phyloP scores from a whole-genome alignment of 37 sponge, comb jelly and placozoan species.

The Axinella damicornis region DNA sequence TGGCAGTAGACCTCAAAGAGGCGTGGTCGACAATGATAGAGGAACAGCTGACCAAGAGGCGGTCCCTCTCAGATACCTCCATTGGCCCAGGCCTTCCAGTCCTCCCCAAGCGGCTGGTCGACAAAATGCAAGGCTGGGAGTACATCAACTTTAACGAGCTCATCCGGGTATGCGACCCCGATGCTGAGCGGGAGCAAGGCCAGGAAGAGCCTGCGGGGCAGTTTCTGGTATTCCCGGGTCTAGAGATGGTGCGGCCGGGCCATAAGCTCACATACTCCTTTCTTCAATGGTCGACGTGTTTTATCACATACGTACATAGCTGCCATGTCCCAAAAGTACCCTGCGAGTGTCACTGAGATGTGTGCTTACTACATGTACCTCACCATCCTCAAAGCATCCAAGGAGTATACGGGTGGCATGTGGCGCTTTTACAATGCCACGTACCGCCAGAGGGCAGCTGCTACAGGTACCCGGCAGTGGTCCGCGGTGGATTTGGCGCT shows the following conservation, averaged over 20 bases:
- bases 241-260: conserved; percentile 1
- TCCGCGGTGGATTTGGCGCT: background rate
- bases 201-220: background rate
- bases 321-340: background rate
- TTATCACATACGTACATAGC: conserved; percentile 20
- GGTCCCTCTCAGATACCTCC: background rate
- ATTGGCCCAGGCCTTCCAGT: conserved; percentile 1
- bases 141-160: conserved; percentile 31
- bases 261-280: conserved; percentile 18
- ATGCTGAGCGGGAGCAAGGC: background rate
- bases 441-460: conserved; percentile 1
- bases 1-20: conserved; percentile 9
- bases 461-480: conserved; percentile 7
- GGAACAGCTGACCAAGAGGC: background rate
- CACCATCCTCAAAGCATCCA: conserved; percentile 7
- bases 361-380: conserved; percentile 9
- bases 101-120: conserved; percentile 2
- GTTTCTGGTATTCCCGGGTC: conserved; percentile 11
- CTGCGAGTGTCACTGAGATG: background rate
- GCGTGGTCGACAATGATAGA: background rate
- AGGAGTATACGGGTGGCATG: conserved; percentile 7
- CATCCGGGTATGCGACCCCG: conserved; percentile 4
- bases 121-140: conserved; percentile 18
- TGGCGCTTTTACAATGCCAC: conserved; percentile 10
- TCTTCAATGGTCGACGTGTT: conserved; percentile 17